These are phyloP conservation scores for Trogon melanurus DNA, from an alignment of 2,113 vertebrate genomes.

Conservation along the genomic window DNA sequence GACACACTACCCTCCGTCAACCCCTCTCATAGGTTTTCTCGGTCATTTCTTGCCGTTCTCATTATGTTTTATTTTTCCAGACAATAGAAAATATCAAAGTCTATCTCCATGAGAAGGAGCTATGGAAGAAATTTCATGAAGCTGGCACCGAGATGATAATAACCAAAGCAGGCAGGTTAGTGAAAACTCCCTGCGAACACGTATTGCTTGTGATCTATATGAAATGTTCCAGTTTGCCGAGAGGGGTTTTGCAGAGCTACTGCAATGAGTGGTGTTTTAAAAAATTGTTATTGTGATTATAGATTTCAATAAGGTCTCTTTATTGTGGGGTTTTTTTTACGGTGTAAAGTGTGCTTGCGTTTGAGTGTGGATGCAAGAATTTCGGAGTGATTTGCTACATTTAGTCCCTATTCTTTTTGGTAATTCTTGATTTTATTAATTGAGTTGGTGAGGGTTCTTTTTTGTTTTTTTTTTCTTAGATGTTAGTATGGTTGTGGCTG, in stretches of 20 bases:
- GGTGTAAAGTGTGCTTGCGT: neutral
- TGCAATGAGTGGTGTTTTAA: neutral
- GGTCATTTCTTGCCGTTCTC: neutral
- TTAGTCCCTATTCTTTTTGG: neutral
- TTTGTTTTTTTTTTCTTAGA: neutral
- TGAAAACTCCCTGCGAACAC: neutral
- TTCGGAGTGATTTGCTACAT: neutral
- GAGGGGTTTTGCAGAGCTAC: neutral
- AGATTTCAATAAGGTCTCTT: neutral
- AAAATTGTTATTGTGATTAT: neutral
- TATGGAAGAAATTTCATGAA: slow-evolving; percentile 99
- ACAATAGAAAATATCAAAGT: slow-evolving; percentile 98
- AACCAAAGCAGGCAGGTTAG: slow-evolving; percentile 97
- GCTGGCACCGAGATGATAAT: slow-evolving; percentile 99
- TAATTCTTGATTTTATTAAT: neutral
- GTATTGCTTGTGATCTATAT: neutral
- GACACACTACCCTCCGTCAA: neutral
- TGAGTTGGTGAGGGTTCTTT: neutral
- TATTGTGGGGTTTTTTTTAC: too few species aligned
- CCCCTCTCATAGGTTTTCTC: neutral
- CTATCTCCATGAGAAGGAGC: slow-evolving; percentile 92
- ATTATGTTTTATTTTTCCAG: slow-evolving; percentile 64
- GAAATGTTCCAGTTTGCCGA: neutral
- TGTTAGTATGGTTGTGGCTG: neutral
- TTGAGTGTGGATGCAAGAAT: neutral